phyloP scores from a whole-genome alignment of 2,888 invertebrate species.

The Carabus problematicus region DNA sequence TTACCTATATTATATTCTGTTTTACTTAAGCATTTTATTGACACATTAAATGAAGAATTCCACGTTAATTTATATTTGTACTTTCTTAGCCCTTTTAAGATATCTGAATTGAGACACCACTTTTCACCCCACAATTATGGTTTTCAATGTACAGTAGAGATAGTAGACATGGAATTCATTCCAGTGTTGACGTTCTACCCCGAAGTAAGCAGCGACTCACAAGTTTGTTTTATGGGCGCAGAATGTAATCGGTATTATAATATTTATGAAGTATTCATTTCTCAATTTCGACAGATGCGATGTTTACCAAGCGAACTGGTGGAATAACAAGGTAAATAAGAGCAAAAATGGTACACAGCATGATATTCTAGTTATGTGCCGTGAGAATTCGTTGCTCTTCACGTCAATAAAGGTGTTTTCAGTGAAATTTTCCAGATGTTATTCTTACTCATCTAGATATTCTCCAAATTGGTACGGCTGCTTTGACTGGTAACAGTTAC shows the following conservation, averaged over 20 bases:
- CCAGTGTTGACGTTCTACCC: slow-evolving; percentile 21
- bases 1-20: too few relatives aligned
- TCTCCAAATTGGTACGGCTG: too few relatives aligned
- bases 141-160: background rate
- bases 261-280: slow-evolving; percentile 34
- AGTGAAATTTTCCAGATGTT: too few relatives aligned
- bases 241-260: slow-evolving; percentile 41
- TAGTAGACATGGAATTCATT: slow-evolving; percentile 19
- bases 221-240: slow-evolving; percentile 27
- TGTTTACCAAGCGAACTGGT: slow-evolving; percentile 12
- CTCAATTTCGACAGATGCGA: background rate
- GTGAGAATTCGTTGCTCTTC: slow-evolving; percentile 9
- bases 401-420: slow-evolving; percentile 7
- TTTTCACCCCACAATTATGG: background rate
- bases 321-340: slow-evolving; percentile 8
- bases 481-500: too few relatives aligned
- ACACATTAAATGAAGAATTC: too few relatives aligned
- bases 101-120: too few relatives aligned
- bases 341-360: background rate
- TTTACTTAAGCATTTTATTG: too few relatives aligned
- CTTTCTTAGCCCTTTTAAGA: too few relatives aligned
- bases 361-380: background rate
- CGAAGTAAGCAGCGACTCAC: background rate
- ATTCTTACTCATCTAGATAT: too few relatives aligned
- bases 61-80: too few relatives aligned